Evolutionary conservation across 2,888 invertebrate genomes (phyloP).

Genomic region (Leucoptera coffeella): DNA sequence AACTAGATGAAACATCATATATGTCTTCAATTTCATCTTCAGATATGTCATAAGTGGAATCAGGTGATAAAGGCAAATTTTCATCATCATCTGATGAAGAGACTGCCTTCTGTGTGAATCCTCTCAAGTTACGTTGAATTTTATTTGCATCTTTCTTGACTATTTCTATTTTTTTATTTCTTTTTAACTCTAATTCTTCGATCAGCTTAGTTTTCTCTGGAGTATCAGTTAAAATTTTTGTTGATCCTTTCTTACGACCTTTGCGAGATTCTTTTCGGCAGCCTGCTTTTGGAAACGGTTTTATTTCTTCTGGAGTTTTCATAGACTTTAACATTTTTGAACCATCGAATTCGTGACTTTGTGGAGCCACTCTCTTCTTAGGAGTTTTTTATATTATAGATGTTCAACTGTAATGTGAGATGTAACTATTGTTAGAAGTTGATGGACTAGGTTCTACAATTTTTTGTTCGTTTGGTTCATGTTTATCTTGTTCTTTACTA

Average conservation of each 20-base stretch:
- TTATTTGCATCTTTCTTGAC: conserved; percentile 4
- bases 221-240: conserved; percentile 9
- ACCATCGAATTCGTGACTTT: background rate
- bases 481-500: too few species aligned
- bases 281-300: conserved; percentile 9
- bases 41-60: background rate
- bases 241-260: conserved; percentile 8
- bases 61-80: background rate
- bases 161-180: conserved; percentile 3
- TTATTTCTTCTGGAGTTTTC: conserved; percentile 8
- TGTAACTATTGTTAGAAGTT: too few species aligned
- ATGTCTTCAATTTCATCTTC: background rate
- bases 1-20: background rate
- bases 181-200: conserved; percentile 5
- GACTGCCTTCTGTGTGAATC: background rate
- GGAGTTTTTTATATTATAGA: conserved; percentile 1
- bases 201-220: conserved; percentile 8
- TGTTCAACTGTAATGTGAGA: too few species aligned
- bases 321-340: conserved; percentile 1
- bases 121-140: background rate
- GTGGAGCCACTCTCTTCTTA: conserved; percentile 2
- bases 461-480: too few species aligned
- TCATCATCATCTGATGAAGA: background rate
- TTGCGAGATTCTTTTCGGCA: conserved; percentile 7
- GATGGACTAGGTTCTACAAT: too few species aligned